A percentile compares a stretch with the other conserved stretches of the same genome.
Conservation (phyloP, 1,140 invertebrate genomes). For the Bicyclus anynana region DNA sequence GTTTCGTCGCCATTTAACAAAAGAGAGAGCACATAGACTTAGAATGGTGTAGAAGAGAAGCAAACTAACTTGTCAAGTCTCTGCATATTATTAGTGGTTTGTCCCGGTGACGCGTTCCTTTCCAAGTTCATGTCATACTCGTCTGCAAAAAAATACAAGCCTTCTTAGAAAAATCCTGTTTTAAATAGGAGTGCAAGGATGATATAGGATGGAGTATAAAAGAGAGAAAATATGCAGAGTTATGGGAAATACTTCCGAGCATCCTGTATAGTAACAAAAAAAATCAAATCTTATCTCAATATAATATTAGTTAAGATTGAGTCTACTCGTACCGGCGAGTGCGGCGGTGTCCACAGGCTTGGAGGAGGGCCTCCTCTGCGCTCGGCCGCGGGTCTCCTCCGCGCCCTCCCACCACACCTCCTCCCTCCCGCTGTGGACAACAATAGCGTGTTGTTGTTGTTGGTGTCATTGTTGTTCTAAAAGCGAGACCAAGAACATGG, state of each 20-base stretch:
- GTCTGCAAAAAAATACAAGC: conserved; percentile 36
- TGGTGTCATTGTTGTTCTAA: no score
- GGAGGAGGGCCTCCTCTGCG: conserved; percentile 32
- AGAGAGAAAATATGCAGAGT: no score
- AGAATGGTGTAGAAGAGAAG: background rate
- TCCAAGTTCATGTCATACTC: conserved; percentile 61
- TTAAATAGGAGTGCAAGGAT: no score
- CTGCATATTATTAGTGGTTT: conserved; percentile 66
- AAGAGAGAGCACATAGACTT: no score
- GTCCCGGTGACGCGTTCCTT: conserved; percentile 47
- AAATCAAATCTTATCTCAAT: no score
- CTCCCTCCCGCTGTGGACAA: conserved; percentile 30
- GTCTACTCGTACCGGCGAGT: conserved; percentile 38
- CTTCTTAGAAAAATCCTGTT: no score
- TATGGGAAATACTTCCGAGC: no score
- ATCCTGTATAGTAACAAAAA: no score
- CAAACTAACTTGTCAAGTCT: conserved; percentile 58
- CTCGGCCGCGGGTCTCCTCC: conserved; percentile 50
- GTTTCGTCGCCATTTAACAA: no score
- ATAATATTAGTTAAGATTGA: background rate
- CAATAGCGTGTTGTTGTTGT: no score
- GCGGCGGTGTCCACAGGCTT: conserved; percentile 49
- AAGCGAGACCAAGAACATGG: no score
- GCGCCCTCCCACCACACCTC: conserved; percentile 60
- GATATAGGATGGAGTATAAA: no score